These are phyloP conservation scores for Prosapia bicincta DNA, from an alignment of 2,888 invertebrate species.

Conservation along the genomic window DNA sequence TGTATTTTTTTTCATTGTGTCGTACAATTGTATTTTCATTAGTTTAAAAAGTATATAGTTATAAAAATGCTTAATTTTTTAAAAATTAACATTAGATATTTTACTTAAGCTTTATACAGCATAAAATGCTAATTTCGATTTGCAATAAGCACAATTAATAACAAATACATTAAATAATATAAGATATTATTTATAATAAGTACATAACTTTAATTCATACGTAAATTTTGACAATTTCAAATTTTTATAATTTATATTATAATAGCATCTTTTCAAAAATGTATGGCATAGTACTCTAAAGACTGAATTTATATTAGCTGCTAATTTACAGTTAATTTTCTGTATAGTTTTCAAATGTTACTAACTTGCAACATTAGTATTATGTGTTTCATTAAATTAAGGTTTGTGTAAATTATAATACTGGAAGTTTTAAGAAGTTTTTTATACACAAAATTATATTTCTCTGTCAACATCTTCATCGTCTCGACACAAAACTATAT, in stretches of 20 bases:
- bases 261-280: constrained; percentile 4
- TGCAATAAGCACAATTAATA: not conserved
- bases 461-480: too few relatives aligned
- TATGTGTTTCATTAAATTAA: too few relatives aligned
- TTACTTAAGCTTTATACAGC: not conserved
- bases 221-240: constrained; percentile 2
- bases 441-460: too few relatives aligned
- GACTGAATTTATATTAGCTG: constrained; percentile 3
- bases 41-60: not conserved
- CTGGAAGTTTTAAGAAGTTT: too few relatives aligned
- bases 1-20: constrained; percentile 20
- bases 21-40: constrained; percentile 15
- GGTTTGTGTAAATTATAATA: too few relatives aligned
- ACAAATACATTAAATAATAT: not conserved
- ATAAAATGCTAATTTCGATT: constrained; percentile 2
- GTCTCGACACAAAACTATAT: too few relatives aligned
- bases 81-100: not conserved
- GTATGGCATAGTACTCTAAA: not conserved
- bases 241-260: constrained; percentile 9
- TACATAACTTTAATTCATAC: constrained; percentile 3
- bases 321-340: too few relatives aligned
- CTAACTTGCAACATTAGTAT: too few relatives aligned
- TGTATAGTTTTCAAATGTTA: too few relatives aligned
- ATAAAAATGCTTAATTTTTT: not conserved
- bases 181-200: too few relatives aligned